Evolutionary conservation across 2,113 vertebrate species (phyloP).

Genomic region (Strigops habroptila): DNA sequence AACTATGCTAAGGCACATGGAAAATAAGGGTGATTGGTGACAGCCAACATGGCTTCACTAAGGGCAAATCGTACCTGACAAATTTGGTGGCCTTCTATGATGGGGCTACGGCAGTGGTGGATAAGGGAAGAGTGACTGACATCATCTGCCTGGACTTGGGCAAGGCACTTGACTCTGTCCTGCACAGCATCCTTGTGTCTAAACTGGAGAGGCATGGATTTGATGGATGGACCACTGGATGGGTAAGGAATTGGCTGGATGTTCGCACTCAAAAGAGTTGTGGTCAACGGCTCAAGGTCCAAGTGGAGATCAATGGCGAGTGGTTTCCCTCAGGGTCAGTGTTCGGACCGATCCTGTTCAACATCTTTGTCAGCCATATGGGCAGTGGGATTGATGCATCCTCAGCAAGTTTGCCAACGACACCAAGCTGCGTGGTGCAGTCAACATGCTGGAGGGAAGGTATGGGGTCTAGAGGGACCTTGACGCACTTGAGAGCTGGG

Average conservation of each 20-base stretch:
- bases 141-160: not conserved
- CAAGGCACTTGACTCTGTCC: not conserved
- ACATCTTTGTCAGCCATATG: not conserved
- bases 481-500: not conserved
- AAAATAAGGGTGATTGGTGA: not conserved
- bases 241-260: not conserved
- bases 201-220: not conserved
- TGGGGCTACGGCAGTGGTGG: not conserved
- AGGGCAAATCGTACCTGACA: not conserved
- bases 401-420: not conserved
- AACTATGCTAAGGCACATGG: not conserved
- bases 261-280: not conserved
- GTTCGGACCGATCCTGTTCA: not conserved
- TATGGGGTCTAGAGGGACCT: not conserved
- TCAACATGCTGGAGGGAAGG: not conserved
- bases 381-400: not conserved
- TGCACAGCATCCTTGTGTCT: not conserved
- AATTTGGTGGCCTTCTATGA: not conserved
- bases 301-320: not conserved
- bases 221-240: not conserved
- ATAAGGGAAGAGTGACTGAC: not conserved
- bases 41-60: not conserved
- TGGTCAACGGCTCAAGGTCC: not conserved
- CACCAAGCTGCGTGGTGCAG: not conserved
- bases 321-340: not conserved